These are phyloP conservation scores for Glossophaga mutica DNA, from an alignment of 2,797 vertebrate species.

Conservation along the genomic window DNA sequence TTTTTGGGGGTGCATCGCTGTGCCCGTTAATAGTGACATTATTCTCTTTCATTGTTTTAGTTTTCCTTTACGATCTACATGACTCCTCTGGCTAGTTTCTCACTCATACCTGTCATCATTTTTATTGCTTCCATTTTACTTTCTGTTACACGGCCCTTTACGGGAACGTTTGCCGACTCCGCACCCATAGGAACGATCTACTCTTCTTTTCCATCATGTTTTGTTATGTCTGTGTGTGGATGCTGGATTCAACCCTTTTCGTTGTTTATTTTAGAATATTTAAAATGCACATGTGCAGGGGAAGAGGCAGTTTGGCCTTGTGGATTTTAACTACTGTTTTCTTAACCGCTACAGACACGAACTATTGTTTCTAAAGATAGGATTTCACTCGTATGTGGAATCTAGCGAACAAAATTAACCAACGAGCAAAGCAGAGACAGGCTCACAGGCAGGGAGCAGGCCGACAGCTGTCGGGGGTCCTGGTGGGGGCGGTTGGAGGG, in stretches of 20 bases:
- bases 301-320: too few relatives aligned
- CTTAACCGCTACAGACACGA: too few relatives aligned
- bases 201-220: not conserved
- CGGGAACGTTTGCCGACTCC: not conserved
- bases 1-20: not conserved
- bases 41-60: not conserved
- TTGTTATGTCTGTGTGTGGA: not conserved
- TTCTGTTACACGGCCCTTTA: not conserved
- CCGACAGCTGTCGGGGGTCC: too few relatives aligned
- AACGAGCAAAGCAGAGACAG: too few relatives aligned
- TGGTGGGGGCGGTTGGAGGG: too few relatives aligned
- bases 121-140: not conserved
- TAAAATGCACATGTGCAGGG: not conserved
- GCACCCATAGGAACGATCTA: not conserved
- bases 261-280: not conserved
- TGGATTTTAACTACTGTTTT: not conserved
- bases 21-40: not conserved
- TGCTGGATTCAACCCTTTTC: not conserved
- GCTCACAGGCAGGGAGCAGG: too few relatives aligned
- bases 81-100: not conserved
- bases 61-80: not conserved
- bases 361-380: too few relatives aligned
- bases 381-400: too few relatives aligned
- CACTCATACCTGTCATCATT: not conserved
- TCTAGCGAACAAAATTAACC: too few relatives aligned